Conservation (phyloP, 2,113 vertebrate species). For the Platichthys flesus region DNA sequence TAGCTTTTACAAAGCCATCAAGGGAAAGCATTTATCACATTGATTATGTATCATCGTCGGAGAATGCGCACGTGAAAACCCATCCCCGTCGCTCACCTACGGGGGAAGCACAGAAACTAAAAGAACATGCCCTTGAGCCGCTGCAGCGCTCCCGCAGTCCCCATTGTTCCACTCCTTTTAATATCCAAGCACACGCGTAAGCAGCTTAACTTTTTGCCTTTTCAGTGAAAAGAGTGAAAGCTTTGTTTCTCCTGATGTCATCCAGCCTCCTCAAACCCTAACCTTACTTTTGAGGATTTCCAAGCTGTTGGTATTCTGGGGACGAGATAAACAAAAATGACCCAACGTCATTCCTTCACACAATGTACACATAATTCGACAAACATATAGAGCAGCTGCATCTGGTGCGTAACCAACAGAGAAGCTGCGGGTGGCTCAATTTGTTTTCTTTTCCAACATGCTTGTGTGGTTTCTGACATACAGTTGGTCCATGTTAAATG, state of each 20-base stretch:
- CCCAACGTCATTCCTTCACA: neutral
- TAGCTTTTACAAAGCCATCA: slow-evolving; percentile 70
- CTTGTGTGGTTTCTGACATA: slow-evolving; percentile 15
- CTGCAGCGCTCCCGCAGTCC: slow-evolving; percentile 26
- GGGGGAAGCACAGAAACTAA: slow-evolving; percentile 28
- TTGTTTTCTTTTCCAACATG: neutral
- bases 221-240: slow-evolving; percentile 62
- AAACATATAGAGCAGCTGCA: neutral
- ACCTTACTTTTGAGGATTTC: slow-evolving; percentile 36
- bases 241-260: slow-evolving; percentile 60
- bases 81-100: slow-evolving; percentile 19
- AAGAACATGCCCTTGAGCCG: slow-evolving; percentile 32
- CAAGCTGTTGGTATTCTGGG: slow-evolving; percentile 6
- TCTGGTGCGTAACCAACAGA: neutral
- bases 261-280: slow-evolving; percentile 44
- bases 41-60: slow-evolving; percentile 64
- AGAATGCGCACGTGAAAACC: slow-evolving; percentile 34
- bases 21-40: slow-evolving; percentile 74
- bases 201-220: slow-evolving; percentile 75
- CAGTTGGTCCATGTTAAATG: slow-evolving; percentile 35
- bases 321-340: slow-evolving; percentile 18
- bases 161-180: slow-evolving; percentile 69
- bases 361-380: neutral
- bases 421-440: slow-evolving; percentile 11
- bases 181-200: slow-evolving; percentile 72